phyloP scores from a whole-genome alignment of 2,797 vertebrate species.

The Eleutherodactylus coqui region DNA sequence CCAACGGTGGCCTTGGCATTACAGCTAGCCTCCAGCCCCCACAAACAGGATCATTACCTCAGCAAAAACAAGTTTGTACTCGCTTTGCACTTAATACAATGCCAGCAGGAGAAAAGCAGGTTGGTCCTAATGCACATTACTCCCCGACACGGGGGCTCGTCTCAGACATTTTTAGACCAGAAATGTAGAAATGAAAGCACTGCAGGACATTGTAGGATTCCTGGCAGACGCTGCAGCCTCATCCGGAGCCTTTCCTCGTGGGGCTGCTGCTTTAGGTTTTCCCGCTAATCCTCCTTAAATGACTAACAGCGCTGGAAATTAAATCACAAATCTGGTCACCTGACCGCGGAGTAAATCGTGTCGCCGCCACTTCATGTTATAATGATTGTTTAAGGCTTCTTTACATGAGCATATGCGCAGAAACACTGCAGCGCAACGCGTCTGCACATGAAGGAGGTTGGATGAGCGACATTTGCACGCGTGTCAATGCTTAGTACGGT shows the following conservation, averaged over 20 bases:
- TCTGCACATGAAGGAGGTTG: no score
- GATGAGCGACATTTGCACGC: no score
- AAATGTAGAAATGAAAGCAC: neutral
- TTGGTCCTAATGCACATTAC: neutral
- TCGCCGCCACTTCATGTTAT: no score
- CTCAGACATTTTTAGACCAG: neutral
- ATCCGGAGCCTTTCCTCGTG: no score
- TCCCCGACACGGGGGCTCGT: neutral
- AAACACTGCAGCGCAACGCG: no score
- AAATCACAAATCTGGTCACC: neutral
- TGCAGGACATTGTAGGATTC: neutral
- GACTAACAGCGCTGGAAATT: neutral
- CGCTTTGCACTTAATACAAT: conserved; percentile 42
- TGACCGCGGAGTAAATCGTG: neutral
- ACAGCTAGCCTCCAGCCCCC: neutral
- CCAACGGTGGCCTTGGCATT: conserved; percentile 43
- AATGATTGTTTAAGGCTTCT: no score
- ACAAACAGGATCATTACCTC: conserved; percentile 31
- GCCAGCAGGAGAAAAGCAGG: neutral
- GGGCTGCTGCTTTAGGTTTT: neutral
- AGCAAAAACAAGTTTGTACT: conserved; percentile 54
- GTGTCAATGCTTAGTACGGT: no score
- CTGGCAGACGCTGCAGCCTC: no score
- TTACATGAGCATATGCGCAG: no score
- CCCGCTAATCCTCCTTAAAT: neutral